Evolutionary conservation across 2,113 vertebrate genomes (phyloP).

Genomic region (Thinocorus orbignyianus): DNA sequence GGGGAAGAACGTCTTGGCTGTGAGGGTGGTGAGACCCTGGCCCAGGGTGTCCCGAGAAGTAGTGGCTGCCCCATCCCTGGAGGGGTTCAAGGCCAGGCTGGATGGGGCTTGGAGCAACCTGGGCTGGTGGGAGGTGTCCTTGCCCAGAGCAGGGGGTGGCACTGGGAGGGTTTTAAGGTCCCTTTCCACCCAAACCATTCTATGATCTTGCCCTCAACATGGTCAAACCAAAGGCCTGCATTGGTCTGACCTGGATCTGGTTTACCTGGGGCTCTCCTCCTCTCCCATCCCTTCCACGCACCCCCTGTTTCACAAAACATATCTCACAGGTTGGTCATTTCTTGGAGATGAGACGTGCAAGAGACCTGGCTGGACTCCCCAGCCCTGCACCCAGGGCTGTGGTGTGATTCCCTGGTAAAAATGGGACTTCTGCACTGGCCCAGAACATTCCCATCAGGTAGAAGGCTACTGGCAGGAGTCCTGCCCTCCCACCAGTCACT

Average conservation of each 20-base stretch:
- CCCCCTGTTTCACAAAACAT: rapidly evolving
- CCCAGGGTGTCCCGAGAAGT: no score
- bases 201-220: not conserved
- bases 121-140: no score
- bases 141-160: no score
- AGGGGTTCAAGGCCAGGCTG: no score
- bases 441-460: not conserved
- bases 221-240: not conserved
- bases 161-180: no score
- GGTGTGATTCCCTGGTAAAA: not conserved
- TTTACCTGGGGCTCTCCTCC: not conserved
- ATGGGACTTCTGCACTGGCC: not conserved
- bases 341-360: not conserved
- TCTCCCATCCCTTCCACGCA: rapidly evolving
- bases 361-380: not conserved
- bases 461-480: not conserved
- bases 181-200: no score
- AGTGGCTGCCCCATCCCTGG: no score
- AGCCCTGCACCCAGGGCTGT: not conserved
- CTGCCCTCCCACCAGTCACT: not conserved
- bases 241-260: no score
- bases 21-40: no score
- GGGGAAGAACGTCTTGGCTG: no score
- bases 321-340: not conserved
- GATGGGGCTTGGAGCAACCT: no score